These are phyloP conservation scores for Stratiolaelaps scimitus DNA, from an alignment of 1,140 invertebrate genomes.

Conservation along the genomic window DNA sequence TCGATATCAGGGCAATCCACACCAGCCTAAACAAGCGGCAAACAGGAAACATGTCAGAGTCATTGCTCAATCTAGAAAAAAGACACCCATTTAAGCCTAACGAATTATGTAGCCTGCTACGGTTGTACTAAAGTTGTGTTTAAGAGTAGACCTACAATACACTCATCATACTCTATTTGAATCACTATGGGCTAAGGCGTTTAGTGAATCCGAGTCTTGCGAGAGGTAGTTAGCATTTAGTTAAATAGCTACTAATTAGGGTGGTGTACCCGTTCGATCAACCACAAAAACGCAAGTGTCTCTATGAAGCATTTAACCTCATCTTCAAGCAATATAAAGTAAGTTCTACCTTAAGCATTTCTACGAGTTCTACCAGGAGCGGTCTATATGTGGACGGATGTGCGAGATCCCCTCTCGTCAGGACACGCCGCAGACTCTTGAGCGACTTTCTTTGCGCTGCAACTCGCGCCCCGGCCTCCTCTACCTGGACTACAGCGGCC, in stretches of 20 bases:
- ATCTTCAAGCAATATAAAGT: too few species aligned
- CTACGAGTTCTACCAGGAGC: not conserved
- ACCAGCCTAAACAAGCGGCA: not conserved
- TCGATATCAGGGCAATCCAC: not conserved
- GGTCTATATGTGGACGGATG: constrained; percentile 9
- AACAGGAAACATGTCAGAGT: too few species aligned
- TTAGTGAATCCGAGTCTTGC: not conserved
- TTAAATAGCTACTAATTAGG: not conserved
- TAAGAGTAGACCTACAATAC: too few species aligned
- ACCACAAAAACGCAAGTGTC: not conserved
- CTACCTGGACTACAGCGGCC: not conserved
- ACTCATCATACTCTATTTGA: too few species aligned
- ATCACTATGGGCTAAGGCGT: not conserved
- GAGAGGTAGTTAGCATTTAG: not conserved
- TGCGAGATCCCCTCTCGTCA: constrained; percentile 1
- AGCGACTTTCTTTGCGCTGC: not conserved
- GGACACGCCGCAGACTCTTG: not conserved
- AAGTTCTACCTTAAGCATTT: not conserved
- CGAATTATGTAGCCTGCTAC: too few species aligned
- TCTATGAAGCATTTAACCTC: too few species aligned
- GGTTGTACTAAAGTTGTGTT: too few species aligned
- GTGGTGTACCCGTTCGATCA: not conserved
- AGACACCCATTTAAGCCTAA: too few species aligned
- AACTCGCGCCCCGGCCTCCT: not conserved
- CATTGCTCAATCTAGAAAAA: too few species aligned